A percentile compares a stretch with the other conserved stretches of the same genome.
phyloP scores from a whole-genome alignment of 1,140 invertebrate genomes.

The Zaprionus kolodkinae region DNA sequence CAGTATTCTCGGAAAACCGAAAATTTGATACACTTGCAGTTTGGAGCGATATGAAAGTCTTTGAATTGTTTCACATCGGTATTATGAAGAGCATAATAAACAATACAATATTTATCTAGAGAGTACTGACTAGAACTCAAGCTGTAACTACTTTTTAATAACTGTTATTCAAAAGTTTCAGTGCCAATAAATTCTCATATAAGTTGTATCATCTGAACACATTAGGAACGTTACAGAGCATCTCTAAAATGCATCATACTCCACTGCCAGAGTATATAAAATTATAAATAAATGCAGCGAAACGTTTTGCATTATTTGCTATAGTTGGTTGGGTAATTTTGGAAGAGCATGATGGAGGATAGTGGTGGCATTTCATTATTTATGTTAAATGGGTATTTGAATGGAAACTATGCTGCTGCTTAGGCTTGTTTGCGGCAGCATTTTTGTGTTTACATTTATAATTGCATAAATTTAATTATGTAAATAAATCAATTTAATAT shows the following conservation, averaged over 20 bases:
- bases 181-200: neutral
- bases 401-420: conserved; percentile 19
- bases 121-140: neutral
- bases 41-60: neutral
- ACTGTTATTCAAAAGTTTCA: neutral
- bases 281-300: conserved; percentile 68
- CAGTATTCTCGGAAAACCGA: neutral
- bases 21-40: conserved; percentile 7
- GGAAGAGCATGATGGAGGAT: neutral
- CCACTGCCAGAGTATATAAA: conserved; percentile 29
- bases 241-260: neutral
- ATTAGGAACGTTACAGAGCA: neutral
- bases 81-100: neutral
- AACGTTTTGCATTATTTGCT: conserved; percentile 74
- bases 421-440: conserved; percentile 21
- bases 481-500: conserved; percentile 79
- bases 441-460: conserved; percentile 73
- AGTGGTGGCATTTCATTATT: conserved; percentile 18
- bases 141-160: neutral
- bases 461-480: conserved; percentile 80
- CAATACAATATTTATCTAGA: neutral
- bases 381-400: conserved; percentile 22
- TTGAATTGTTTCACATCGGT: neutral
- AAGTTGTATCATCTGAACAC: neutral
- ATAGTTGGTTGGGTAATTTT: conserved; percentile 20